Conservation (phyloP, 2,113 vertebrate genomes). For the Brachypodius melanocephalos region DNA sequence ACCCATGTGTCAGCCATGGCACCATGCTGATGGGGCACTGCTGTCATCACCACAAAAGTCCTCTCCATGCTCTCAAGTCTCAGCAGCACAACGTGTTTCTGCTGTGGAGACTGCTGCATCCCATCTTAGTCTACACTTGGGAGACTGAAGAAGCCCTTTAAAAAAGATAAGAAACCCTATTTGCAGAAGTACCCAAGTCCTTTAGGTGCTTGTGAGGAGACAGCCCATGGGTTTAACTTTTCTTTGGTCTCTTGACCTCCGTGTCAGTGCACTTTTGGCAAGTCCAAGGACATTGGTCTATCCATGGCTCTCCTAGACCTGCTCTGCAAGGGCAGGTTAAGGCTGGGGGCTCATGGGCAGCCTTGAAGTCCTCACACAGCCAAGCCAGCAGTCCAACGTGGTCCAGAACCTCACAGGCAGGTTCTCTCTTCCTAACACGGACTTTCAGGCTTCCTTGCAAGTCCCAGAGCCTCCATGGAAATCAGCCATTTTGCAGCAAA, state of each 20-base stretch:
- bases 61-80: not conserved
- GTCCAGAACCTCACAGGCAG: not conserved
- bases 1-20: not conserved
- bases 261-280: not conserved
- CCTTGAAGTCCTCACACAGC: not conserved
- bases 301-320: not conserved
- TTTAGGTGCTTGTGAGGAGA: not conserved
- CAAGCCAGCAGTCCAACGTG: not conserved
- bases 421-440: not conserved
- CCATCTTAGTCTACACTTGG: not conserved
- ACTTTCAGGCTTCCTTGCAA: not conserved
- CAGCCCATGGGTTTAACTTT: not conserved
- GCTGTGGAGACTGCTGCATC: not conserved
- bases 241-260: not conserved
- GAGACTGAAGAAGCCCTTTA: not conserved
- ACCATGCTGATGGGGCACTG: not conserved
- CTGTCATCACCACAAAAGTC: not conserved
- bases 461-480: not conserved
- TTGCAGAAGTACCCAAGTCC: not conserved
- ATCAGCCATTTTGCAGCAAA: not conserved
- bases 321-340: not conserved
- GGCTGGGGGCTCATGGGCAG: not conserved
- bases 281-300: not conserved
- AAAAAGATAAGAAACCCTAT: not conserved
- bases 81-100: not conserved